phyloP scores from a whole-genome alignment of 2,888 invertebrate genomes.

The Philereme vetulata region DNA sequence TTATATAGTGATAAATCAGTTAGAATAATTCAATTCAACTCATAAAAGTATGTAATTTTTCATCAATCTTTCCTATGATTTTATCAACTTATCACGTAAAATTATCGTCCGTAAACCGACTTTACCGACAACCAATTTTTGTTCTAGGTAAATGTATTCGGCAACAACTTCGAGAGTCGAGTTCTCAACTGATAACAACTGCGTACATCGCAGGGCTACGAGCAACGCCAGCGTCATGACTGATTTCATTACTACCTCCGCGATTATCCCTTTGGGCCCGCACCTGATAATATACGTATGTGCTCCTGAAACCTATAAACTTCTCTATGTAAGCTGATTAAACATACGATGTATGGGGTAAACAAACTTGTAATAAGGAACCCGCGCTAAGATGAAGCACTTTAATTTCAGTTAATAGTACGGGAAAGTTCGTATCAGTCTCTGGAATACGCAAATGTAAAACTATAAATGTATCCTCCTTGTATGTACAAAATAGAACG shows the following conservation, averaged over 20 bases:
- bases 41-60: no score
- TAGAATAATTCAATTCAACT: no score
- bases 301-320: conserved; percentile 34
- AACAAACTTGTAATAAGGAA: conserved; percentile 21
- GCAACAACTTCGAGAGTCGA: no score
- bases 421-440: conserved; percentile 5
- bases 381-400: conserved; percentile 19
- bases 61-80: no score
- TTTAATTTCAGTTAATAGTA: conserved; percentile 19
- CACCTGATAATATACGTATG: conserved; percentile 46
- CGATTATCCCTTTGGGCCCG: conserved; percentile 49
- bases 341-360: conserved; percentile 19
- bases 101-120: no score
- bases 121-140: no score
- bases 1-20: no score
- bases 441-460: not conserved
- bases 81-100: no score
- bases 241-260: conserved; percentile 57
- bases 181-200: no score
- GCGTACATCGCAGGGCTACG: conserved; percentile 17
- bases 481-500: no score
- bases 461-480: not conserved
- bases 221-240: conserved; percentile 42
- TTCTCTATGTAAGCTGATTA: conserved; percentile 19
- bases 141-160: no score